Evolutionary conservation across 1,140 invertebrate genomes (phyloP).

Genomic region (Lasioglossum albipes): DNA sequence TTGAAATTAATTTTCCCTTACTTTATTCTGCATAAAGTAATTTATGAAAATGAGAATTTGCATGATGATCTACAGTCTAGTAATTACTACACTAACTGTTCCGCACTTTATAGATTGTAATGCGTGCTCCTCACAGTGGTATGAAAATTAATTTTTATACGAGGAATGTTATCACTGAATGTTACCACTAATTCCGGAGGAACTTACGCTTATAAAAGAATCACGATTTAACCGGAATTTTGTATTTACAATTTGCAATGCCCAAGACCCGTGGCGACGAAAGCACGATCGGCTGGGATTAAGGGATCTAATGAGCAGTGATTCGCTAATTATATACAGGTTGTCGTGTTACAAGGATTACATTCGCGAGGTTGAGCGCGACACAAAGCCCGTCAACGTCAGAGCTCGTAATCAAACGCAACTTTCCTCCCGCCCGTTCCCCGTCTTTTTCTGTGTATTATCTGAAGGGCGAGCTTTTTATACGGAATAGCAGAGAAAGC

Average conservation of each 20-base stretch:
- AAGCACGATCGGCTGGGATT: not conserved
- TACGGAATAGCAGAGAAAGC: not conserved
- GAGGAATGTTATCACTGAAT: too few relatives aligned
- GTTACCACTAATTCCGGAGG: too few relatives aligned
- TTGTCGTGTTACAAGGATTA: not conserved
- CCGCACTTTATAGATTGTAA: too few relatives aligned
- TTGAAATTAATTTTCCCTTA: too few relatives aligned
- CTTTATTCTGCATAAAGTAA: too few relatives aligned
- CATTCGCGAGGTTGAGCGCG: too few relatives aligned
- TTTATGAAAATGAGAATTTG: too few relatives aligned
- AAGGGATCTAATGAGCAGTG: not conserved
- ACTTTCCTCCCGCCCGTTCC: not conserved
- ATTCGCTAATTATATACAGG: slow-evolving; percentile 19
- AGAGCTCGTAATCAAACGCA: slow-evolving; percentile 19
- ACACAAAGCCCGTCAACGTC: not conserved
- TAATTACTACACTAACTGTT: too few relatives aligned
- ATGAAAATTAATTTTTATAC: too few relatives aligned
- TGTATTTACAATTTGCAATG: not conserved
- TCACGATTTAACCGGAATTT: not conserved
- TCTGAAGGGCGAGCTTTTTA: slow-evolving; percentile 2
- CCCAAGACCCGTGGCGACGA: not conserved
- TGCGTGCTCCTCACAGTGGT: too few relatives aligned
- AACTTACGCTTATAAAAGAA: too few relatives aligned
- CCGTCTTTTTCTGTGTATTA: not conserved
- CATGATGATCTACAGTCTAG: too few relatives aligned